Evolutionary conservation across 1,140 invertebrate genomes (phyloP).

Genomic region (Platorchestia sp.): DNA sequence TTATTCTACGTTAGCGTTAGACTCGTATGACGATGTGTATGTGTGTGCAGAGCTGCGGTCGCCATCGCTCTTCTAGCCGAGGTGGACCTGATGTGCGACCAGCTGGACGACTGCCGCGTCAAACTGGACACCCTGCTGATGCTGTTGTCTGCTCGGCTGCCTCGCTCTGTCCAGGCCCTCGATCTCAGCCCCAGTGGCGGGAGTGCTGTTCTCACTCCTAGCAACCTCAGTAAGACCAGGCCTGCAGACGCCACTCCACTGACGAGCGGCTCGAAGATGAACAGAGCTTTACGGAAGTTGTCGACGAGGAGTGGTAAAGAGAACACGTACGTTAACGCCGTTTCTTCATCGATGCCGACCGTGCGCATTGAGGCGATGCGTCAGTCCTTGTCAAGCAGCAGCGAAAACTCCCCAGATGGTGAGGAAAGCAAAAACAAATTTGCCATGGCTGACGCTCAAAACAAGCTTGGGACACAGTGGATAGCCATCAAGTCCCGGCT

Average conservation of each 20-base stretch:
- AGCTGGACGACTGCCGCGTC: conserved; percentile 62
- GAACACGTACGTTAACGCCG: not conserved
- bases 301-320: not conserved
- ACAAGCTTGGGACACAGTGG: conserved; percentile 24
- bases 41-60: conserved; percentile 58
- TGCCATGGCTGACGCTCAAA: not conserved
- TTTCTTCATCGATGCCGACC: not conserved
- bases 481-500: conserved; percentile 37
- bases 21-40: not conserved
- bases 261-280: not conserved
- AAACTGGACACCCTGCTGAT: conserved; percentile 62
- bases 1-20: not conserved
- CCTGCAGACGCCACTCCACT: not conserved
- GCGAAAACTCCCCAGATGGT: not conserved
- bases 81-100: conserved; percentile 64
- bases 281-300: not conserved
- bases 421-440: not conserved
- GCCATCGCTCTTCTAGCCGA: conserved; percentile 59
- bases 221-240: not conserved
- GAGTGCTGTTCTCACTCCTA: not conserved
- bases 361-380: conserved; percentile 27
- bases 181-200: not conserved
- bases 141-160: conserved; percentile 35
- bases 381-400: not conserved
- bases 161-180: conserved; percentile 34